These are phyloP conservation scores for Sparidentex hasta DNA, from an alignment of 2,797 vertebrate genomes.

Conservation along the genomic window DNA sequence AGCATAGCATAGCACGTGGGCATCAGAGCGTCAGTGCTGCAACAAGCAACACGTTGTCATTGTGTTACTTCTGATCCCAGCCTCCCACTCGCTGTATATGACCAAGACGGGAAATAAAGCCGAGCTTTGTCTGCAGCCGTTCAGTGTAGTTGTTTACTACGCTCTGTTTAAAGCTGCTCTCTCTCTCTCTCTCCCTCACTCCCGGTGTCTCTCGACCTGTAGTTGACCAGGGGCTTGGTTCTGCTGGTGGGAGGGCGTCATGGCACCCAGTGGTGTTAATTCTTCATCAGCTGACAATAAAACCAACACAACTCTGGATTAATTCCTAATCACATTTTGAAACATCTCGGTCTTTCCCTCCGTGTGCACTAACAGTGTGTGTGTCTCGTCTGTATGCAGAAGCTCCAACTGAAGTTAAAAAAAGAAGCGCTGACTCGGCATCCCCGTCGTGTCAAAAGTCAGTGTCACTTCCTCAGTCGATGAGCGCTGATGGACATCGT, in stretches of 20 bases:
- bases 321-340: not conserved
- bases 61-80: constrained; percentile 49
- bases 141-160: constrained; percentile 62
- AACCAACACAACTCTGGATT: not conserved
- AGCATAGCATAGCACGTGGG: constrained; percentile 54
- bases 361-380: not conserved
- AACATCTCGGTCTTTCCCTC: not conserved
- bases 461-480: constrained; percentile 60
- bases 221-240: constrained; percentile 67
- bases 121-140: constrained; percentile 68
- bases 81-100: constrained; percentile 56
- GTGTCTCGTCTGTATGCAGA: constrained; percentile 48
- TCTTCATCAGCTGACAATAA: constrained; percentile 34
- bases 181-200: not conserved
- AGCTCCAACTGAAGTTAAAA: constrained; percentile 41
- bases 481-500: constrained; percentile 25
- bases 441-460: constrained; percentile 44
- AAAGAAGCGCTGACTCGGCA: constrained; percentile 64
- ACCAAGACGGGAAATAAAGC: constrained; percentile 66
- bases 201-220: constrained; percentile 13
- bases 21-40: constrained; percentile 32
- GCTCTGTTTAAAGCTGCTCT: constrained; percentile 42
- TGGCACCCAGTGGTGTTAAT: constrained; percentile 76
- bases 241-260: constrained; percentile 78
- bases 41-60: constrained; percentile 61